These are phyloP conservation scores for Plotosus lineatus DNA, from an alignment of 2,113 vertebrate genomes.

Conservation along the genomic window DNA sequence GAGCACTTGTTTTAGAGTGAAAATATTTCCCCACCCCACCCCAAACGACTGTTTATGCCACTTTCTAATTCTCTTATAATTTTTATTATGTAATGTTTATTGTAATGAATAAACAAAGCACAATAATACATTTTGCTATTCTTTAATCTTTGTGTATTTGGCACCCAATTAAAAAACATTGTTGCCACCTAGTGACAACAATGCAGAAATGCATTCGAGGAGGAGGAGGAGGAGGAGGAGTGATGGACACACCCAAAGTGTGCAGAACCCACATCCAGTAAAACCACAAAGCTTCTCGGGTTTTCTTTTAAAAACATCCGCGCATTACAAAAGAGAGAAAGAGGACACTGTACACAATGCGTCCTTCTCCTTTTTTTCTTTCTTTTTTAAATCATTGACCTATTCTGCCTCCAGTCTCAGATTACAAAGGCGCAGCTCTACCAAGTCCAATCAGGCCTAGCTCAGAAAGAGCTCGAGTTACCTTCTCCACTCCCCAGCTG, in stretches of 20 bases:
- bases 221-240: neutral
- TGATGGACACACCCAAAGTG: neutral
- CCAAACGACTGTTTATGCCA: neutral
- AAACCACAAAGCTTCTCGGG: neutral
- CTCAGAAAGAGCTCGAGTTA: conserved; percentile 10
- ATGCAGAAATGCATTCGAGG: neutral
- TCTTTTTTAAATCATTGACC: neutral
- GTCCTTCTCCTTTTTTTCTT: neutral
- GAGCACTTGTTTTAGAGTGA: conserved; percentile 14
- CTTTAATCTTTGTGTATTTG: neutral
- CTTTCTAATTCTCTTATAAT: neutral
- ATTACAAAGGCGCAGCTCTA: neutral
- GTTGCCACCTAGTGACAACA: conserved; percentile 12
- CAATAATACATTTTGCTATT: neutral
- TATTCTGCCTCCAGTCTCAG: neutral
- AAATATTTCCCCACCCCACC: no score
- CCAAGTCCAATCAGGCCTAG: neutral
- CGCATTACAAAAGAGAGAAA: neutral
- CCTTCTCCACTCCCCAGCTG: conserved; percentile 11
- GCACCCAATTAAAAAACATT: neutral
- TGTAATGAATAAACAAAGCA: no score
- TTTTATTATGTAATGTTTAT: neutral
- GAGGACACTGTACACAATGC: neutral
- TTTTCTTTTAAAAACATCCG: neutral
- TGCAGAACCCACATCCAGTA: neutral